Conservation (phyloP, 2,888 invertebrate genomes). For the Chloromyia formosa region DNA sequence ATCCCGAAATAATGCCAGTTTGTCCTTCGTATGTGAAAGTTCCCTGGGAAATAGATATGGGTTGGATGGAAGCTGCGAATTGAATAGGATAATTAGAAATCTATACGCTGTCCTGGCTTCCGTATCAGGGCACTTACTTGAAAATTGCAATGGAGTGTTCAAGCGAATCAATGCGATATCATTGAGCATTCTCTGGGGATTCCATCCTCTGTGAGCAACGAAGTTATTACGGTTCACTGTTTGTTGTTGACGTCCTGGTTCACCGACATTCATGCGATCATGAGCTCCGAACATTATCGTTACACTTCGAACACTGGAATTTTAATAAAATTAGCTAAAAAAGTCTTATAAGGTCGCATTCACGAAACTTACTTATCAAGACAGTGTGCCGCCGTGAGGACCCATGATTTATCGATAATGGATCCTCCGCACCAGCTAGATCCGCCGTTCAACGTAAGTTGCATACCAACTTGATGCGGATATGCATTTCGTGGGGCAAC, state of each 20-base stretch:
- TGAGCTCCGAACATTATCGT: slow-evolving; percentile 4
- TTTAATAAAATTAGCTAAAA: not conserved
- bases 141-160: not conserved
- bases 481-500: slow-evolving; percentile 53
- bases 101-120: not conserved
- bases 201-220: slow-evolving; percentile 13
- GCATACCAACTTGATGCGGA: slow-evolving; percentile 58
- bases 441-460: slow-evolving; percentile 52
- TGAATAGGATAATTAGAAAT: too few species aligned
- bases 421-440: slow-evolving; percentile 57
- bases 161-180: slow-evolving; percentile 28
- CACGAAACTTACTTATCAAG: slow-evolving; percentile 52
- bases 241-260: slow-evolving; percentile 10
- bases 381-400: slow-evolving; percentile 61
- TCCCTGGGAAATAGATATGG: not conserved
- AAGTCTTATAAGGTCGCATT: slow-evolving; percentile 27
- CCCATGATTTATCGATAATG: slow-evolving; percentile 54
- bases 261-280: not conserved
- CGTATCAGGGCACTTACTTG: not conserved
- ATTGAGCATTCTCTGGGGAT: not conserved
- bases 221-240: not conserved
- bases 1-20: slow-evolving; percentile 5
- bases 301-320: not conserved
- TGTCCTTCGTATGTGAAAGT: not conserved
- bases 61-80: not conserved